A percentile compares a stretch with the other conserved stretches of the same genome.
Evolutionary conservation across 1,140 invertebrate genomes (phyloP).

Genomic region (Ceratoteleas bidentatus): DNA sequence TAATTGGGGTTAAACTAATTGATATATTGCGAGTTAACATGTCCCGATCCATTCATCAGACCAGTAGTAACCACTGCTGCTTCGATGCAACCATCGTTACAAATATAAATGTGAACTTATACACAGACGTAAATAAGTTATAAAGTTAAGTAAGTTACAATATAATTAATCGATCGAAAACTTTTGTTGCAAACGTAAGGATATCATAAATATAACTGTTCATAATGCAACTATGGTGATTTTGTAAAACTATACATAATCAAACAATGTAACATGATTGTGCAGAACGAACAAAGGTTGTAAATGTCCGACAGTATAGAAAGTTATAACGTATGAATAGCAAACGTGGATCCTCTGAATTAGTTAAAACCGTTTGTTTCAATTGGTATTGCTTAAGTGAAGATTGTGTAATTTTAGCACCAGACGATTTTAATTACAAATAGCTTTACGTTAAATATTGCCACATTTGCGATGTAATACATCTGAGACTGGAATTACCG

Average conservation of each 20-base stretch:
- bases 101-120: too few species aligned
- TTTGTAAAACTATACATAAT: conserved; percentile 43
- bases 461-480: too few species aligned
- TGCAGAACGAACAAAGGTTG: conserved; percentile 31
- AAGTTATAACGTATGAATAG: conserved; percentile 51
- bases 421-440: conserved; percentile 29
- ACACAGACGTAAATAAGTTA: neutral
- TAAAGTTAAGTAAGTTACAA: conserved; percentile 11
- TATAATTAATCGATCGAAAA: conserved; percentile 6
- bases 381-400: conserved; percentile 27
- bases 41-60: too few species aligned
- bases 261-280: conserved; percentile 42
- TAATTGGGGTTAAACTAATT: too few species aligned
- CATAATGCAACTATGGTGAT: conserved; percentile 37
- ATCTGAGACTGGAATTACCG: too few species aligned
- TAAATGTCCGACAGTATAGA: conserved; percentile 40
- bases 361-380: conserved; percentile 32
- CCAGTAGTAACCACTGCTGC: too few species aligned
- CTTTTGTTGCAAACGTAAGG: conserved; percentile 24
- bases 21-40: too few species aligned
- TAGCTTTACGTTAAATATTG: neutral
- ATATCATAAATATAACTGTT: conserved; percentile 34
- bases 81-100: too few species aligned
- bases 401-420: conserved; percentile 5
- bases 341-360: conserved; percentile 38